Conservation (phyloP, 2,888 invertebrate species). For the Alloplasta piceator region DNA sequence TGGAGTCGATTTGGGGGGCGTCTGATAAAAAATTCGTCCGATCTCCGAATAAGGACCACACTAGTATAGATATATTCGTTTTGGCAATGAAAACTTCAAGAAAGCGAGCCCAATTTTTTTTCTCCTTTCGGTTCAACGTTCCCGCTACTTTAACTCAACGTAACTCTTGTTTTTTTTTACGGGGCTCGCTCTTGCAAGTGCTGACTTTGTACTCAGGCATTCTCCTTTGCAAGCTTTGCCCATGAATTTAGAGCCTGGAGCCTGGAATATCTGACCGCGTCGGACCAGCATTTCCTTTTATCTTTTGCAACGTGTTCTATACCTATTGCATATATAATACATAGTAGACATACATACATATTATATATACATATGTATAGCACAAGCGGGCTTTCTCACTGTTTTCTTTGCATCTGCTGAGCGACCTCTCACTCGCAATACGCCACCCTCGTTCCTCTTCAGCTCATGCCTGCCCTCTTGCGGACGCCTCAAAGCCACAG, state of each 20-base stretch:
- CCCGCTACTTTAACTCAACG: constrained; percentile 58
- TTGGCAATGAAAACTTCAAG: constrained; percentile 49
- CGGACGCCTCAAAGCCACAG: constrained; percentile 54
- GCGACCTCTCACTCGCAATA: constrained; percentile 26
- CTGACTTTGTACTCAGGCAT: constrained; percentile 43
- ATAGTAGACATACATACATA: too few species aligned
- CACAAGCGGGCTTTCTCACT: constrained; percentile 18
- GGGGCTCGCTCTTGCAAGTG: constrained; percentile 28
- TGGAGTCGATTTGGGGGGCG: too few species aligned
- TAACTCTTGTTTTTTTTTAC: constrained; percentile 34
- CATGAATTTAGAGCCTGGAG: constrained; percentile 51
- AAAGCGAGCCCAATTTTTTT: constrained; percentile 42
- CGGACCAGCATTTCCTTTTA: constrained; percentile 62
- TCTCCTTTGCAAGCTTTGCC: constrained; percentile 40
- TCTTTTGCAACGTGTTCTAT: constrained; percentile 50
- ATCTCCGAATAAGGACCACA: too few species aligned
- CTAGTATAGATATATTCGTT: not conserved
- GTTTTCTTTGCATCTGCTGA: constrained; percentile 45
- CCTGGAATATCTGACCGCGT: constrained; percentile 56
- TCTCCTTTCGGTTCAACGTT: constrained; percentile 45
- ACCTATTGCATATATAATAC: constrained; percentile 1
- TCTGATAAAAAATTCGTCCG: too few species aligned
- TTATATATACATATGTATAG: constrained; percentile 15
- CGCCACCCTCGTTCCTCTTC: constrained; percentile 42
- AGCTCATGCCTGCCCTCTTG: constrained; percentile 30